Conservation (phyloP, 2,113 vertebrate genomes). For the Gnathonemus longibarbis region DNA sequence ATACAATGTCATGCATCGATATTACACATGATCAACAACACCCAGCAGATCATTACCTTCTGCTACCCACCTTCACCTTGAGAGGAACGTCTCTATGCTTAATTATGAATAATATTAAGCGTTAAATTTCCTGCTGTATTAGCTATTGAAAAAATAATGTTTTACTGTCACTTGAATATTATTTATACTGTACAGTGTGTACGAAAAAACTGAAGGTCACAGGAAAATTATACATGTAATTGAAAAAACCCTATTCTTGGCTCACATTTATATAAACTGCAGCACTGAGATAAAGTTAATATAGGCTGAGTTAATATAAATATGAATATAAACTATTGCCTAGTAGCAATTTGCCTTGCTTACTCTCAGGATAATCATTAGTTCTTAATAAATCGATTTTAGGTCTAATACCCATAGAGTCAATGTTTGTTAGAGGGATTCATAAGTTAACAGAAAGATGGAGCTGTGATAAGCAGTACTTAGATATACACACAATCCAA, state of each 20-base stretch:
- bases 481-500: constrained; percentile 1
- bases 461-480: not conserved
- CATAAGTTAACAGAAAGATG: not conserved
- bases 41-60: not conserved
- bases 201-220: not conserved
- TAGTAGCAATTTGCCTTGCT: not conserved
- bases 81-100: not conserved
- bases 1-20: not conserved
- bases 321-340: constrained; percentile 10
- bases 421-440: constrained; percentile 16
- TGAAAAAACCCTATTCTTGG: not conserved
- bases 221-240: not conserved
- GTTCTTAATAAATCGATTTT: constrained; percentile 15
- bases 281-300: not conserved
- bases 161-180: not conserved
- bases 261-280: not conserved
- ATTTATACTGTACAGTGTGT: not conserved
- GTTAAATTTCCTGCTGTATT: not conserved
- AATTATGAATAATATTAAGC: not conserved
- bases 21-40: not conserved
- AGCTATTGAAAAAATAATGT: not conserved
- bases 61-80: not conserved
- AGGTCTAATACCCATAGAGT: constrained; percentile 7
- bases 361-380: constrained; percentile 7
- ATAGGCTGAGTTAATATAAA: not conserved